Percentiles rank a stretch among this genome's conserved stretches.
phyloP scores from a whole-genome alignment of 2,888 invertebrate genomes.

The Orthosia gothica region DNA sequence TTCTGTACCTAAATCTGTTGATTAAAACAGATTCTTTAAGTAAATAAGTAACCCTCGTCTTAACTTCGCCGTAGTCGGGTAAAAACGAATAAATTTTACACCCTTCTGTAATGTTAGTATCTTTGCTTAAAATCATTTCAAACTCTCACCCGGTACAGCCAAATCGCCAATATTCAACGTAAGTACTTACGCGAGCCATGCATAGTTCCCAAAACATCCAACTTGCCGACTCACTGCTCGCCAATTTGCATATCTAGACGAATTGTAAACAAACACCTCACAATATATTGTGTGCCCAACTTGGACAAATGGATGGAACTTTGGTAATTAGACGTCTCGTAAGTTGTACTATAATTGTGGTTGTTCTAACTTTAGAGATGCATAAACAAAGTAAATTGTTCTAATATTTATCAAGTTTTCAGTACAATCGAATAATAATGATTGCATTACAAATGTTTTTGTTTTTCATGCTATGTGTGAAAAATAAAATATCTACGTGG shows the following conservation, averaged over 20 bases:
- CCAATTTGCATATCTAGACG: conserved; percentile 62
- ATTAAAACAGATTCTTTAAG: too few species aligned
- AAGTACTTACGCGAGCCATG: conserved; percentile 23
- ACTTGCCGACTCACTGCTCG: conserved; percentile 59
- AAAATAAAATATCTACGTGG: neutral
- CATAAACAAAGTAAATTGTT: conserved; percentile 1
- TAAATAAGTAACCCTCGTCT: too few species aligned
- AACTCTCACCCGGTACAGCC: neutral
- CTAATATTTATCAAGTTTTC: neutral
- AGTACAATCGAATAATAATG: too few species aligned
- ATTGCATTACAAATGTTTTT: neutral
- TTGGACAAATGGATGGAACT: conserved; percentile 37
- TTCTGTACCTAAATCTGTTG: too few species aligned
- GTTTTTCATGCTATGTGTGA: neutral
- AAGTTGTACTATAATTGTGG: conserved; percentile 8
- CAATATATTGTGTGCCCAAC: conserved; percentile 36
- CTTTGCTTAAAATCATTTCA: neutral
- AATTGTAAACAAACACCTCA: conserved; percentile 46
- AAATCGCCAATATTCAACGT: conserved; percentile 27
- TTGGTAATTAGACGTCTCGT: conserved; percentile 38
- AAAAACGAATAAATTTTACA: too few species aligned
- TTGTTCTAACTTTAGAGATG: conserved; percentile 3
- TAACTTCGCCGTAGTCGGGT: too few species aligned
- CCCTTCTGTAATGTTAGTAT: neutral
- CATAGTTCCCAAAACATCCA: conserved; percentile 59